These are phyloP conservation scores for Brachymystax lenok DNA, from an alignment of 2,797 vertebrate species.

Conservation along the genomic window DNA sequence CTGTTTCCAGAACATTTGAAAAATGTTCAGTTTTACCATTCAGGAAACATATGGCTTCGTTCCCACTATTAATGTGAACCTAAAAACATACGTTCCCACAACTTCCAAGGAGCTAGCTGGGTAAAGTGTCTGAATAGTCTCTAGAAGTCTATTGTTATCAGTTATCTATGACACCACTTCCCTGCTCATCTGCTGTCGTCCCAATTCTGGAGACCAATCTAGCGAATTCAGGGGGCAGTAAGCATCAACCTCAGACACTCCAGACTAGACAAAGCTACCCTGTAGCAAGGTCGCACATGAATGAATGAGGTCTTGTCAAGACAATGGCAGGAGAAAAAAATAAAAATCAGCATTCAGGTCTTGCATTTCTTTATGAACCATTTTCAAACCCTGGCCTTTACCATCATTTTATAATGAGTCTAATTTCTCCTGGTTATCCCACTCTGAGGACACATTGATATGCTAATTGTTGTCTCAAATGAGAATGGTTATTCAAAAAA, in stretches of 20 bases:
- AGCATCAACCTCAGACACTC: not conserved
- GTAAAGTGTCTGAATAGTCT: too few relatives aligned
- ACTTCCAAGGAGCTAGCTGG: too few relatives aligned
- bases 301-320: not conserved
- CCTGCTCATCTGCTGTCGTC: too few relatives aligned
- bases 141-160: too few relatives aligned
- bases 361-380: constrained; percentile 44
- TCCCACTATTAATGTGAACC: too few relatives aligned
- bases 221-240: not conserved
- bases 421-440: constrained; percentile 64
- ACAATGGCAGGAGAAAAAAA: not conserved
- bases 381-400: constrained; percentile 44
- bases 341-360: constrained; percentile 47
- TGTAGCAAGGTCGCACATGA: not conserved
- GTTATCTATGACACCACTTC: too few relatives aligned
- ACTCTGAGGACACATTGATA: constrained; percentile 58
- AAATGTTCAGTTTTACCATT: too few relatives aligned
- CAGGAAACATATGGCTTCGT: too few relatives aligned
- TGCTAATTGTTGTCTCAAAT: constrained; percentile 65
- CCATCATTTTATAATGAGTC: constrained; percentile 60
- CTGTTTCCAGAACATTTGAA: too few relatives aligned
- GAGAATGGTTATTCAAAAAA: constrained; percentile 54
- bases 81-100: too few relatives aligned
- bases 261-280: not conserved
- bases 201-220: too few relatives aligned